Evolutionary conservation across 1,140 invertebrate species (phyloP).

Genomic region (Rhysida immarginata): DNA sequence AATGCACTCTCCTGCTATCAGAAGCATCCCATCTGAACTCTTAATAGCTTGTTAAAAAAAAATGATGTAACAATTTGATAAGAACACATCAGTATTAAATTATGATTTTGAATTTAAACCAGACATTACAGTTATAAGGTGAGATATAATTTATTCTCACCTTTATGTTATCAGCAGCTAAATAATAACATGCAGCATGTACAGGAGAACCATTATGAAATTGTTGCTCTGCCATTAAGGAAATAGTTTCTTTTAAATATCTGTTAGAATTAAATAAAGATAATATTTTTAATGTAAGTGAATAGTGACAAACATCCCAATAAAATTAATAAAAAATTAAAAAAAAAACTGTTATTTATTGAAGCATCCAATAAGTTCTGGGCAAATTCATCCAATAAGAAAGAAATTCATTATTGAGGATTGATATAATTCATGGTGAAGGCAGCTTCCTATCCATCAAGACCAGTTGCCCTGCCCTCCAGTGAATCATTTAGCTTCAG

Average conservation of each 20-base stretch:
- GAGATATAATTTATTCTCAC: conserved; percentile 17
- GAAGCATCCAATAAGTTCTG: not conserved
- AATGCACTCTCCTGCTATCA: too few species aligned
- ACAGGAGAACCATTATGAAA: conserved; percentile 28
- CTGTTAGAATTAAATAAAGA: conserved; percentile 13
- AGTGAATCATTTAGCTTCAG: too few species aligned
- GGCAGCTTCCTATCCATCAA: too few species aligned
- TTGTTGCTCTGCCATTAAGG: conserved; percentile 27
- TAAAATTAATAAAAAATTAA: not conserved
- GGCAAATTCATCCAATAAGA: not conserved
- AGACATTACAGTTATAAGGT: not conserved
- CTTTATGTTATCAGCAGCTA: conserved; percentile 28
- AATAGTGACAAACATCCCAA: not conserved
- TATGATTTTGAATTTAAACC: too few species aligned
- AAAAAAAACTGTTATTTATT: not conserved
- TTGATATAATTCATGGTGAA: not conserved
- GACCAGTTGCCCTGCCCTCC: too few species aligned
- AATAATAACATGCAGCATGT: conserved; percentile 30
- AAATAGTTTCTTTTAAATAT: conserved; percentile 18
- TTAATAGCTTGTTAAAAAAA: too few species aligned
- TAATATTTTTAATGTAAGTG: not conserved
- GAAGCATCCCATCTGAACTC: too few species aligned
- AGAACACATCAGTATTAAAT: too few species aligned
- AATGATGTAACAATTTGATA: too few species aligned
- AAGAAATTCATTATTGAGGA: not conserved